phyloP scores from a whole-genome alignment of 2,888 invertebrate genomes.

The Cephus pygmeus region DNA sequence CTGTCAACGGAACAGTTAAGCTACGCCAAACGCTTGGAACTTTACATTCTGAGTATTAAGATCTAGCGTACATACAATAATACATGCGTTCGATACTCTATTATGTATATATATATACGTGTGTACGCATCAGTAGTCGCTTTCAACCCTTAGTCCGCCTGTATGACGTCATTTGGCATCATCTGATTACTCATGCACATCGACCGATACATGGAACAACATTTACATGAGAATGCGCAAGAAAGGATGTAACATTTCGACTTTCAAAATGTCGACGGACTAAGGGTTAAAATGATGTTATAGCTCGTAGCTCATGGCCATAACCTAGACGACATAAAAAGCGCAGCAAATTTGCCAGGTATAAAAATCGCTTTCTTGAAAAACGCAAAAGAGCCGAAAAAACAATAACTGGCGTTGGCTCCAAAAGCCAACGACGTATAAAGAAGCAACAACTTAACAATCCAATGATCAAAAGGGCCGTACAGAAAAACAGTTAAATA shows the following conservation, averaged over 20 bases:
- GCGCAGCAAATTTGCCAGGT: background rate
- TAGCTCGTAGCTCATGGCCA: background rate
- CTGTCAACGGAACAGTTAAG: background rate
- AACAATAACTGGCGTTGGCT: background rate
- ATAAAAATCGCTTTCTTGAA: too few relatives aligned
- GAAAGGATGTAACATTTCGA: too few relatives aligned
- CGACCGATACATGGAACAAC: too few relatives aligned
- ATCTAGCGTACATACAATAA: background rate
- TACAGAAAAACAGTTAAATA: background rate
- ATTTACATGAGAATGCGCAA: too few relatives aligned
- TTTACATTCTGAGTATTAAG: background rate
- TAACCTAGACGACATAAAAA: background rate
- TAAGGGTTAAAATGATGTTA: background rate
- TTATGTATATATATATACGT: background rate
- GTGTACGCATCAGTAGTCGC: background rate
- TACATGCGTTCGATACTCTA: background rate
- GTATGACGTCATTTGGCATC: too few relatives aligned
- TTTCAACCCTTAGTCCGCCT: background rate
- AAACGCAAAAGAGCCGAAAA: too few relatives aligned
- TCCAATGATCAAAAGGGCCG: background rate
- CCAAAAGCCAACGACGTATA: background rate
- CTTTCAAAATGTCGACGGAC: too few relatives aligned
- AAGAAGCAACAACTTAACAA: background rate
- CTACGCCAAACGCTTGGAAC: background rate
- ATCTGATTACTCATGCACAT: too few relatives aligned